Evolutionary conservation across 2,113 vertebrate genomes (phyloP).

Genomic region (chimpanzee (Pan troglodytes)): NHGRI_mPanTro3-v2.1_pri NC_086015.1:19087001-19087500

Average conservation of each 20-base stretch:
- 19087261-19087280: background rate
- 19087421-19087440: background rate
- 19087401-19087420: background rate
- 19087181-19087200: background rate
- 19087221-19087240: background rate
- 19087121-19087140: background rate
- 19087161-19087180: background rate
- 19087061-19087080: background rate
- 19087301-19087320: background rate
- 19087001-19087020: background rate
- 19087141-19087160: background rate
- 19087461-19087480: background rate
- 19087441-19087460: background rate
- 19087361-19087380: background rate
- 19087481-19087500: background rate
- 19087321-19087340: background rate
- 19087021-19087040: background rate
- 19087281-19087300: background rate
- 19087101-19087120: background rate
- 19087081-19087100: background rate
- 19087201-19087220: background rate
- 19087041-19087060: background rate
- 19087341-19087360: background rate
- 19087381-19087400: background rate
- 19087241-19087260: background rate